Evolutionary conservation across 2,888 invertebrate species (phyloP).

Genomic region (Eutolmus rufibarbis): DNA sequence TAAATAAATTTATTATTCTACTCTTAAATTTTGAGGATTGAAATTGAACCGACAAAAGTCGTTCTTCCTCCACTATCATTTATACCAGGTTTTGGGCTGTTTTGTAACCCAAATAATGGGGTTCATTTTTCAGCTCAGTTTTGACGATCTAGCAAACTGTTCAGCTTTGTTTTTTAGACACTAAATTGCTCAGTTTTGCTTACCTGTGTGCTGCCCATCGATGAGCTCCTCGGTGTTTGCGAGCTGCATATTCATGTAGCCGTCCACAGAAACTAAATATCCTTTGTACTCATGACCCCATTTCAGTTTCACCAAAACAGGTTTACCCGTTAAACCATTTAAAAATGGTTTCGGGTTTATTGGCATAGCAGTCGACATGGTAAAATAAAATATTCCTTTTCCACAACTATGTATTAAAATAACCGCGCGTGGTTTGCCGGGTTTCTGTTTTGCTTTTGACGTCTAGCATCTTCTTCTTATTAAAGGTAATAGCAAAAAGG

Average conservation of each 20-base stretch:
- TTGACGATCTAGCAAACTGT: no score
- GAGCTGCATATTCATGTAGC: conserved; percentile 98
- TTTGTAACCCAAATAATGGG: no score
- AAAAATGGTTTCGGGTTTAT: conserved; percentile 99
- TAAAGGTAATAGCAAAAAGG: neutral
- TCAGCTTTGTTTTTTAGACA: no score
- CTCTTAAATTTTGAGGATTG: no score
- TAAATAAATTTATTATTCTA: no score
- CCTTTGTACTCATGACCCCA: conserved; percentile 99
- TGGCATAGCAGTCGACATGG: conserved; percentile 80
- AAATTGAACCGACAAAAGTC: no score
- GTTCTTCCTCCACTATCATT: no score
- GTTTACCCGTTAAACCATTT: conserved; percentile 97
- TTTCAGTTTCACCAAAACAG: conserved; percentile 96
- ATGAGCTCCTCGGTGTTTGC: conserved; percentile 98
- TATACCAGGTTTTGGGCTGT: no score
- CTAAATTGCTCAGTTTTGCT: neutral
- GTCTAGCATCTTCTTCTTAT: neutral
- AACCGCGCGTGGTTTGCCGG: neutral
- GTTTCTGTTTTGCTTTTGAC: neutral
- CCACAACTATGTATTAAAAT: no score
- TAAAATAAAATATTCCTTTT: neutral
- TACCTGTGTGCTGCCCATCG: conserved; percentile 89
- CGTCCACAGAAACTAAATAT: conserved; percentile 95
- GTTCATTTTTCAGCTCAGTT: no score